Base-by-base conservation (phyloP, 2,888 invertebrate species). In the Rutpela maculata region DNA sequence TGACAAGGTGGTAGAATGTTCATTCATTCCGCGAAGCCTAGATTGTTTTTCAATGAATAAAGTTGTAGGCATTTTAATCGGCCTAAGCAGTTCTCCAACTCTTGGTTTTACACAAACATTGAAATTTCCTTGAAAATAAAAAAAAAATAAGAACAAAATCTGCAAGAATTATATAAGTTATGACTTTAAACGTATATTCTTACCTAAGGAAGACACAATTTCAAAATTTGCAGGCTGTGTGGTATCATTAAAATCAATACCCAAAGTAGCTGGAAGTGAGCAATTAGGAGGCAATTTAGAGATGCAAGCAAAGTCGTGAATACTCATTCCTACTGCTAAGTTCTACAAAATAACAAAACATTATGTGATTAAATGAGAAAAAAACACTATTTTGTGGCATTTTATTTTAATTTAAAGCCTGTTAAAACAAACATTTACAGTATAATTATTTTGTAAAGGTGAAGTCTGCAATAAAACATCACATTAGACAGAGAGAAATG, bases 171-270 rank as follows among this genome's bases (percentile, higher is more conserved):
- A 6, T n/a, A n/a, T n/a, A n/a, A n/a, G n/a, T 35, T 35, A 9
- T 35, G 31, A 9, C 31, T 12, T 50, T 50, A 50, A n/a, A 50
- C 0, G 50, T n/a, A 50, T n/a, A n/a, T 57, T 70, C 75, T 83
- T 82, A 85, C 94, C 93, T 82, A 91, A 88, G 71, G 92, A 93
- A 84, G 94, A 94, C 57, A 91, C 89, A 68, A 98, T 91, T 84
- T 96, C 95, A 88, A 98, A 95, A 80, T 94, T 93, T 0, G 96
- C 94, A 0, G 97, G 94, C 88, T 98, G 97, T 70, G 96, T 97
- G 18, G 97, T 96, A 89, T 98, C 98, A 78, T 97, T 97, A 90
- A 97, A 98, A 91, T 98, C 97, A 5, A 98, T 93, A 17, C 98
- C 98, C 81, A 98, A 88, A 0, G 95, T 93, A 5, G 93, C 93